Evolutionary conservation across 1,140 invertebrate species (phyloP), one percentile per base, ranked within the genome.

Genomic region (Psix sp.): DNA sequence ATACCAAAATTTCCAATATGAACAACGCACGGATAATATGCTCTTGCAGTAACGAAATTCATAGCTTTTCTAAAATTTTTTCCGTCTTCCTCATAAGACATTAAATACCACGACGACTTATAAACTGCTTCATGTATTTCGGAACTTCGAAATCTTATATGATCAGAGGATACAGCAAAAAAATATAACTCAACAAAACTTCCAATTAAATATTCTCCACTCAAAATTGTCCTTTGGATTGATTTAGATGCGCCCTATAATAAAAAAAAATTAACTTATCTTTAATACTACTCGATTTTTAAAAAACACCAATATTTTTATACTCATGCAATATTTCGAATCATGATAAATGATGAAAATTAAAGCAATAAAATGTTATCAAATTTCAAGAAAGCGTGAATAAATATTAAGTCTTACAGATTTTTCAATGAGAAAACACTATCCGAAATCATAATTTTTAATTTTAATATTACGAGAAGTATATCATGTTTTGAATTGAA

Each of bases 101-200:
- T 11, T 45, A 15, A 14, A 11, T 77, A 76, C 80, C 80, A 81
- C 6, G 38, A 42, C 0, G 76, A 65, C 3, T 39, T 57, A 9
- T 80, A 82, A 39, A 57, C 49, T 2, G 76, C 63, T 31, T 76
- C 65, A 5, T 68, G 67, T 16, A 82, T 36, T 13, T 56, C 63
- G 5, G 35, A 38, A 51, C 80, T 82, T 9, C 60, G 51, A 3
- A 66, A 35, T 10, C 51, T 60, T 7, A 82, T 77, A 40, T 76
- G 48, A 56, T 82, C 76, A 11, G 78, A 76, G 0, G 78, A 76
- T 16, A 70, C 77, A 5, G 68, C 29, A 36, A 74, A 79, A 10
- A 82, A 63, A 18, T 65, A 72, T 33, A 72, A 35, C 57, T 71
- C 49, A 11, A 71, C 14, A 40, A 71, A 71, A 49, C 67, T 71